Base-by-base conservation (phyloP, 2,888 invertebrate species). In the Hetaerina titia region DNA sequence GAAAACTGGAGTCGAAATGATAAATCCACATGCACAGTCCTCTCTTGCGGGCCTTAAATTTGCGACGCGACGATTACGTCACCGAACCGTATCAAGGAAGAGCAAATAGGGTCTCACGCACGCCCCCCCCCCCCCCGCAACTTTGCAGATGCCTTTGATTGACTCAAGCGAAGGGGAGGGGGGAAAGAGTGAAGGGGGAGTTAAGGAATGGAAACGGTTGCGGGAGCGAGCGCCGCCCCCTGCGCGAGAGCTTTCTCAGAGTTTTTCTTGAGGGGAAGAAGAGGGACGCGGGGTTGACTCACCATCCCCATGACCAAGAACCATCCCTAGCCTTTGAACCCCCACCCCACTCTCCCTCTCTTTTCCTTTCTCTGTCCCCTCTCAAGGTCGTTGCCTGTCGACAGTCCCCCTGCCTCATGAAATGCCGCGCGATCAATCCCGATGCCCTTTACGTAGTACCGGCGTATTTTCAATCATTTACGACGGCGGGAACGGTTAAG, bases 361-460 rank as follows among this genome's bases (percentile, higher is more conserved):
- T n/a, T 31, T 31, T 31, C 81, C 11, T 15, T 31, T 22, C 69
- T 6, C 11, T 11, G 13, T 1, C 31, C 74, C 74, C 8, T 81
- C 81, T 81, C 81, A 81, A 81, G 81, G 81, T 81, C 81, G 81
- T 31, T 5, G 69, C 69, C 69, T 69, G 69, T 69, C 69, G 69
- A 69, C 31, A 15, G 25, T 13, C 31, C 81, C 74, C n/a, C 13
- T 5, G 31, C 31, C 25, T 31, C 25, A 81, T 81, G 13, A 13
- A 9, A 11, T 13, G n/a, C 11, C 81, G 81, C 31, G 9, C 81
- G 81, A 81, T 81, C 31, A 81, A 81, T 81, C 13, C 22, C n/a
- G 9, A 31, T 31, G 7, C 25, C 81, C 81, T 31, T 81, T 81
- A 60, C 60, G 31, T 13, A 81, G 81, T 45, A 45, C 45, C 45